Base-by-base conservation (phyloP, 1,140 invertebrate species). In the Leptonema lineaticorne region DNA sequence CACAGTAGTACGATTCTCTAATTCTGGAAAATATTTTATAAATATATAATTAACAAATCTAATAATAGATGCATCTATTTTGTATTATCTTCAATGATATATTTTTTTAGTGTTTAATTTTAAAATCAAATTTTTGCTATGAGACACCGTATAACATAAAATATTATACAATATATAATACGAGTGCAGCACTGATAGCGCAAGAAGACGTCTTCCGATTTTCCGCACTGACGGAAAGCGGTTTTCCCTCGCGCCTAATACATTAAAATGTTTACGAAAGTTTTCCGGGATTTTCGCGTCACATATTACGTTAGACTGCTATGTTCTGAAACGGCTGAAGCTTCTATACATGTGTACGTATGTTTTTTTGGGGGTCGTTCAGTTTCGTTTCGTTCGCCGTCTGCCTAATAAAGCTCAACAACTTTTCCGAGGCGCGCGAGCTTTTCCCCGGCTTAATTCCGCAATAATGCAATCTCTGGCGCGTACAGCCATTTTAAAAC, bases 191-290 rank as follows among this genome's bases (percentile, higher is more conserved):
- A n/a, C n/a, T n/a, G n/a, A n/a, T n/a, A n/a, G n/a, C n/a, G n/a
- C n/a, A n/a, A n/a, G n/a, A n/a, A n/a, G n/a, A n/a, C n/a, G n/a
- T n/a, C n/a, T n/a, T n/a, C n/a, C 37, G 37, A 16, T 45, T 45
- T 45, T 45, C 37, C 41, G 57, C 28, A 28, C n/a, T 30, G 56
- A 66, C 22, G 53, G 29, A 18, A 29, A 26, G 18, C 41, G 33
- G 30, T 71, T 68, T 68, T 26, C 50, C 28, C 53, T 65, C 69
- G 62, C 69, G 59, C 33, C 69, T 71, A 65, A 71, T 71, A 71
- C 69, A 71, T 71, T 71, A 71, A 71, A 71, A 71, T 71, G 69
- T 71, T 71, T 60, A 71, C 53, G 41, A 71, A 68, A 71, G 50
- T 71, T 71, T 71, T 67, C 69, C 67, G 62, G 69, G 69, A 68